Base-by-base conservation (phyloP, 1,140 invertebrate species). In the Kradibia gibbosae region DNA sequence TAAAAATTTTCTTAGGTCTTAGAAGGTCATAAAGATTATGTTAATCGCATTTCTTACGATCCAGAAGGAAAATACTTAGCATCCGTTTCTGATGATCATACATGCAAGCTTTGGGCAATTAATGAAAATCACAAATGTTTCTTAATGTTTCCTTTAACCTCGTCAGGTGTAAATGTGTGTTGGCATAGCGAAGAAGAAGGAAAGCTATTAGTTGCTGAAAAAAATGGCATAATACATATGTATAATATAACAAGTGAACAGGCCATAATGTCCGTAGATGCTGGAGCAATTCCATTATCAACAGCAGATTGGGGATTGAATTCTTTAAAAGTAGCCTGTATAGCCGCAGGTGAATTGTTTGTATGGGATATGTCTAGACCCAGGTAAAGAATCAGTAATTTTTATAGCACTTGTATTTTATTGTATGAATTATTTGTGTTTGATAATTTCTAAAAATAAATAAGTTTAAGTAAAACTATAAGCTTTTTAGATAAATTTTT, bases 191-290 rank as follows among this genome's bases (percentile, higher is more conserved):
- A 95, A 77, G 95, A 96, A 87, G 92, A 92, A n/a, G 92, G 92
- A 36, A 96, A 96, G 89, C 90, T 96, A 25, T 87, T 96, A 60
- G 94, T 96, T 11, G 95, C 94, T 31, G 95, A 96, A 86, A 96
- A 95, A 85, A 93, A 93, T 85, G 95, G 95, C 65, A 87, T 94
- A 0, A 93, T 96, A 79, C 93, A 94, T 71, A 92, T 96, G 87
- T 96, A 95, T 84, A 96, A 95, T 89, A 91, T 95, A 17, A 91
- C 92, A 84, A 93, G 92, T 78, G 93, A 94, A 83, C 93, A 94
- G 84, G 93, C 95, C 17, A 93, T 96, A 62, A 92, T 96, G 86
- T 96, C 95, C 0, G 89, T 96, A 11, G 94, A 95, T 85, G 92
- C 94, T 70, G 92, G 93, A 17, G 92, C 93, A 80, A 89, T 92